Conservation (phyloP, 2,888 invertebrate species). For the Dione vanillae region DNA sequence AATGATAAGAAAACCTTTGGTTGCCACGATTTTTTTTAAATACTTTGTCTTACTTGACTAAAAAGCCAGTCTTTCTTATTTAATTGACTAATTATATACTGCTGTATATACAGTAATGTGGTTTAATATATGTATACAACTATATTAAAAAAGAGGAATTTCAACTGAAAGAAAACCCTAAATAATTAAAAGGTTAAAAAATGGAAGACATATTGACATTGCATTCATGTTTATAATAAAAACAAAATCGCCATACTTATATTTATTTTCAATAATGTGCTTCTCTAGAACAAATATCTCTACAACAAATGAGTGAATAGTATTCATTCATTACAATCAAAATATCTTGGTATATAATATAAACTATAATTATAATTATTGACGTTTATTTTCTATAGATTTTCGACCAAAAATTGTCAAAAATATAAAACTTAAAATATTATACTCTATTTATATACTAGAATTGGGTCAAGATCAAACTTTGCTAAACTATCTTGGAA, state of each 20-base stretch:
- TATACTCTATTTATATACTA: neutral
- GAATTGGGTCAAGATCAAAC: neutral
- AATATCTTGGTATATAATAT: neutral
- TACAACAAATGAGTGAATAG: slow-evolving; percentile 29
- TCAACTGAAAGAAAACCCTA: neutral
- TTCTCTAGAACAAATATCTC: slow-evolving; percentile 45
- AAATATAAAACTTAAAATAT: neutral
- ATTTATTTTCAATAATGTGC: slow-evolving; percentile 44
- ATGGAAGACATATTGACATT: slow-evolving; percentile 26
- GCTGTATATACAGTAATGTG: neutral
- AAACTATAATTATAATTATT: slow-evolving; percentile 9
- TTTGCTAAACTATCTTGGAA: slow-evolving; percentile 10
- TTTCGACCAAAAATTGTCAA: slow-evolving; percentile 2
- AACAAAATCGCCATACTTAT: slow-evolving; percentile 45
- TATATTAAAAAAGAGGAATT: neutral
- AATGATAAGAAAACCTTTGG: too few species aligned
- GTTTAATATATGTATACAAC: neutral
- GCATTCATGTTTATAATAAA: slow-evolving; percentile 36
- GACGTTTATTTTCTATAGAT: slow-evolving; percentile 7
- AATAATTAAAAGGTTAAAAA: slow-evolving; percentile 11
- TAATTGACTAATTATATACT: neutral
- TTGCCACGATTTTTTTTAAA: too few species aligned
- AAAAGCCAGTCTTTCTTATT: neutral
- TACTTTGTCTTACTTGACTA: too few species aligned
- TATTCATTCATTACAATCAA: slow-evolving; percentile 17